Evolutionary conservation across 2,797 vertebrate genomes (phyloP), one percentile per base, ranked within the genome.

Genomic region (Platalea minor): DNA sequence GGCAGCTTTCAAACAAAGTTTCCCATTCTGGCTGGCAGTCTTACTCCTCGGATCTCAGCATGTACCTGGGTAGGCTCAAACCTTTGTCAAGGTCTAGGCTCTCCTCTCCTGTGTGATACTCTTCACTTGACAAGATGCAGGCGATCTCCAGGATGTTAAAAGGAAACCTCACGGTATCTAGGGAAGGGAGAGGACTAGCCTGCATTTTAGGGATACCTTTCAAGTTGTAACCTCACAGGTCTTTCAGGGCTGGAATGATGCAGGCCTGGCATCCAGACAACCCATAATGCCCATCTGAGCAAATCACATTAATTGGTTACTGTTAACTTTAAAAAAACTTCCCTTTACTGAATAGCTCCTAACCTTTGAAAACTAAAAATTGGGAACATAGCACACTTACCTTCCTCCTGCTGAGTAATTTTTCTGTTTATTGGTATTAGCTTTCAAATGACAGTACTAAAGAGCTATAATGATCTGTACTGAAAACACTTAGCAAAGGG

Each of bases 391-490:
- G 28, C 56, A 54, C 17, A 43, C 29, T 80, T 64, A 51, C 0
- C 0, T 73, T 88, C 56, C 39, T 94, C 63, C 77, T 70, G 77
- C 51, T 86, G 88, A 91, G 35, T 45, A 80, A 86, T 96, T 91
- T 95, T 92, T 94, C 65, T 96, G 79, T 96, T 96, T 92, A 83
- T 77, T 88, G 48, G 14, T 84, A 80, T 81, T 83, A 91, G 39
- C 51, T 80, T 89, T 96, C 77, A 82, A 94, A 93, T 85, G 85
- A 89, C 64, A 91, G 39, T 74, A 69, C 41, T 95, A 95, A 70
- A 70, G 86, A 73, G 70, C 85, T 85, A n/a, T 75, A 89, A 91
- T 83, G 86, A 85, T 88, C 85, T 94, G 33, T 86, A 70, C 91
- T 73, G 56, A 80, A 92, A 64, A 83, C 25, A 26, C 28, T 86